A percentile compares a stretch with the other conserved stretches of the same genome.
Evolutionary conservation across 1,140 invertebrate genomes (phyloP).

Genomic region (Tetraneura akinire): DNA sequence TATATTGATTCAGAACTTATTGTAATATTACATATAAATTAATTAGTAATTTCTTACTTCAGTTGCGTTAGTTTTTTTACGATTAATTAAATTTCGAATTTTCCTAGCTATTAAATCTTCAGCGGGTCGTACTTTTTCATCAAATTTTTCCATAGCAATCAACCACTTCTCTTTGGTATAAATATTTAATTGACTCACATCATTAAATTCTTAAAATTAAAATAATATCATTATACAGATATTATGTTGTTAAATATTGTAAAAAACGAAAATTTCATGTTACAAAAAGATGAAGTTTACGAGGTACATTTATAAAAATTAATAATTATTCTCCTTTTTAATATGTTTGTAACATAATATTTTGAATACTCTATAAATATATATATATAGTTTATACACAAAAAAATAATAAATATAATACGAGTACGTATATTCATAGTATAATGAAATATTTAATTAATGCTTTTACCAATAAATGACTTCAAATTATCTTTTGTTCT

Average conservation of each 20-base stretch:
- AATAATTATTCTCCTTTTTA: too few species aligned
- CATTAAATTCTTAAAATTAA: slow-evolving; percentile 46
- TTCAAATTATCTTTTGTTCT: slow-evolving; percentile 62
- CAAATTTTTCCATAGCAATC: slow-evolving; percentile 36
- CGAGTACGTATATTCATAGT: background rate
- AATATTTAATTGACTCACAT: slow-evolving; percentile 32
- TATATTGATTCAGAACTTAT: background rate
- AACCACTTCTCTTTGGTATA: slow-evolving; percentile 43
- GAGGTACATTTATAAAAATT: too few species aligned
- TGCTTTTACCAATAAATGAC: slow-evolving; percentile 62
- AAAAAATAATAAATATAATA: background rate
- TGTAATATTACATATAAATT: background rate
- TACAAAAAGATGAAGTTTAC: too few species aligned
- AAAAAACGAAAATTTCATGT: too few species aligned
- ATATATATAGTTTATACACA: too few species aligned
- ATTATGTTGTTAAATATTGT: too few species aligned
- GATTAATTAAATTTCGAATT: slow-evolving; percentile 39
- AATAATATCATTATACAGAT: too few species aligned
- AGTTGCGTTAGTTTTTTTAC: slow-evolving; percentile 10
- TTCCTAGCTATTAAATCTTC: slow-evolving; percentile 50
- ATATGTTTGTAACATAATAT: too few species aligned
- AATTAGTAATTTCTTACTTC: slow-evolving; percentile 5
- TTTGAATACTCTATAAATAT: too few species aligned
- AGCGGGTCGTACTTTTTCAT: slow-evolving; percentile 40
- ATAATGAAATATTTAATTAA: too few species aligned